A percentile compares a stretch with the other conserved stretches of the same genome.
phyloP scores from a whole-genome alignment of 2,888 invertebrate genomes.

The Zeuzera pyrina region DNA sequence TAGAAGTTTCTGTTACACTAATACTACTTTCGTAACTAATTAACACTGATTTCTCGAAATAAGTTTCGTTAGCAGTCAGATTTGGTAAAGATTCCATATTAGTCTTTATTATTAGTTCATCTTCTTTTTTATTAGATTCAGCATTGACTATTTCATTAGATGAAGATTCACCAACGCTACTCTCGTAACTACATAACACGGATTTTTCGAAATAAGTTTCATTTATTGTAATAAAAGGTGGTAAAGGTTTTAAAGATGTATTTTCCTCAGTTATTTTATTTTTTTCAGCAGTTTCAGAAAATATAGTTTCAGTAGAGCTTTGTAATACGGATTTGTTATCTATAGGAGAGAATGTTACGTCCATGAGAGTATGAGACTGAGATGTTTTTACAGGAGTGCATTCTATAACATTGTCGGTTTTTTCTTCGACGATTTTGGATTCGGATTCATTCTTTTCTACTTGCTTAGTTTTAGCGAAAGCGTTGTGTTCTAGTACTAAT shows the following conservation, averaged over 20 bases:
- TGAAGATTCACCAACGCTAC: slow-evolving; percentile 26
- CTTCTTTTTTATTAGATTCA: slow-evolving; percentile 23
- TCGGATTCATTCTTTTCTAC: slow-evolving; percentile 32
- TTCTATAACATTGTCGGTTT: slow-evolving; percentile 31
- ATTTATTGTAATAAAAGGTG: slow-evolving; percentile 34
- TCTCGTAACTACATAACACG: slow-evolving; percentile 39
- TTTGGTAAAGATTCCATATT: slow-evolving; percentile 31
- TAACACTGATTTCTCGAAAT: slow-evolving; percentile 42
- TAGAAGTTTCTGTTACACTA: slow-evolving; percentile 23
- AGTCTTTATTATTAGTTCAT: slow-evolving; percentile 14
- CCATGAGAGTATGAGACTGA: slow-evolving; percentile 38
- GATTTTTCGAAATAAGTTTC: slow-evolving; percentile 32
- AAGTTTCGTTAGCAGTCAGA: slow-evolving; percentile 23
- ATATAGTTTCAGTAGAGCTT: slow-evolving; percentile 39
- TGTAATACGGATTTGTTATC: slow-evolving; percentile 51
- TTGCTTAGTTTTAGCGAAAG: slow-evolving; percentile 50
- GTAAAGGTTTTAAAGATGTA: slow-evolving; percentile 28
- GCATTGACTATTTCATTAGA: slow-evolving; percentile 18
- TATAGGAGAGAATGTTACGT: slow-evolving; percentile 57
- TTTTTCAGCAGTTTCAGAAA: slow-evolving; percentile 29
- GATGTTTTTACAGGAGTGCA: slow-evolving; percentile 53
- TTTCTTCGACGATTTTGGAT: slow-evolving; percentile 1
- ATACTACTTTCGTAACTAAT: slow-evolving; percentile 38
- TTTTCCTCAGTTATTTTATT: slow-evolving; percentile 26
- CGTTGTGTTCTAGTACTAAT: slow-evolving; percentile 56